Conservation (phyloP, 2,888 invertebrate species). For the Agapostemon virescens region DNA sequence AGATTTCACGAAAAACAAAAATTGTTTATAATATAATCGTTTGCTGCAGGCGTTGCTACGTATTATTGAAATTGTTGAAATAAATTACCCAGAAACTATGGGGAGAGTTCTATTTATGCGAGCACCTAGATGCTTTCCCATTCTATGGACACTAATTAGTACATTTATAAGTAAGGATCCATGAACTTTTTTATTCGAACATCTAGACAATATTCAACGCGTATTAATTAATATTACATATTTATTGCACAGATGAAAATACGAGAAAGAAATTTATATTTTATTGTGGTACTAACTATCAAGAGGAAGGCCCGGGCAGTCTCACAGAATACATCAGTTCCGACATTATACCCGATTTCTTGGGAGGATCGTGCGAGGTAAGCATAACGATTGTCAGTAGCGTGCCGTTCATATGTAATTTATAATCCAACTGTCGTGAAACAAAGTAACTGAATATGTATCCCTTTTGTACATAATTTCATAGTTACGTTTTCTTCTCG, state of each 20-base stretch:
- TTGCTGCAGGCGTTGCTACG: conserved; percentile 82
- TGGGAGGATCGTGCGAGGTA: conserved; percentile 94
- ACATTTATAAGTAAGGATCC: conserved; percentile 90
- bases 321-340: conserved; percentile 92
- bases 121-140: conserved; percentile 96
- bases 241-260: conserved; percentile 87
- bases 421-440: neutral
- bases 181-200: neutral
- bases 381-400: conserved; percentile 45
- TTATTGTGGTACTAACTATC: conserved; percentile 93
- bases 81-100: conserved; percentile 97
- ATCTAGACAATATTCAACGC: neutral
- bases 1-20: conserved; percentile 13
- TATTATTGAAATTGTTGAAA: conserved; percentile 92
- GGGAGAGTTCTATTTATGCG: conserved; percentile 93
- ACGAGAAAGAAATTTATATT: conserved; percentile 95
- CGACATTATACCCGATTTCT: conserved; percentile 93
- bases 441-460: neutral
- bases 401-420: neutral
- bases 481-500: neutral
- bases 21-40: conserved; percentile 15
- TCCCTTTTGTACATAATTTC: neutral
- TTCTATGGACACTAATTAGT: conserved; percentile 96
- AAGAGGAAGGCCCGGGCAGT: conserved; percentile 88
- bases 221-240: neutral